phyloP scores from a whole-genome alignment of 2,797 vertebrate species.

The Alfaro cultratus region DNA sequence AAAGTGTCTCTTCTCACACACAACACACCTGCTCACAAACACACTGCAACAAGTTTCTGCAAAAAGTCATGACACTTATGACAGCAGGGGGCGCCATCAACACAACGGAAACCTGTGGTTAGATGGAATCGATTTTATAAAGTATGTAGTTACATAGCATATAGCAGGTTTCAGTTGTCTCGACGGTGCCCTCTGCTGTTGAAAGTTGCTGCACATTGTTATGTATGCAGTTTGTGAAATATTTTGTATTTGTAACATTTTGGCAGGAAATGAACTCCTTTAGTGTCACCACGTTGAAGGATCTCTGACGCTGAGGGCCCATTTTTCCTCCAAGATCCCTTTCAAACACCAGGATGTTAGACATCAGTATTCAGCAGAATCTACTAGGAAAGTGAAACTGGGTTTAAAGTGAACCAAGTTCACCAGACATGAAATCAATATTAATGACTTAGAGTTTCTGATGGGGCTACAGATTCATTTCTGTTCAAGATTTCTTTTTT shows the following conservation, averaged over 20 bases:
- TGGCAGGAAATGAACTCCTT: too few species aligned
- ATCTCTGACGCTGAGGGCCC: not conserved
- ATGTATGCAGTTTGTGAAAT: not conserved
- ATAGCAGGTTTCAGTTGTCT: too few species aligned
- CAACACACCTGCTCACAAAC: not conserved
- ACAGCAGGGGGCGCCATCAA: not conserved
- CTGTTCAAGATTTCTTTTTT: not conserved
- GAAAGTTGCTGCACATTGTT: not conserved
- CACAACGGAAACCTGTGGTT: not conserved
- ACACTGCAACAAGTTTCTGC: not conserved
- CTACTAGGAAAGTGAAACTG: not conserved
- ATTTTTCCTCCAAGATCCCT: not conserved
- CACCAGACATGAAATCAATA: not conserved
- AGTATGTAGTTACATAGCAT: too few species aligned
- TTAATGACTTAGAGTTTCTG: not conserved
- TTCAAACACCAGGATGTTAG: not conserved
- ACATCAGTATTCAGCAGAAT: not conserved
- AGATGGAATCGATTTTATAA: too few species aligned
- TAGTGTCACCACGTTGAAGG: not conserved
- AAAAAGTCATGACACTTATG: not conserved
- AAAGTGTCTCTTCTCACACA: not conserved
- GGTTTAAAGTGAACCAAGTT: not conserved
- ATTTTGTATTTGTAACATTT: not conserved
- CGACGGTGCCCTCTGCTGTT: too few species aligned
- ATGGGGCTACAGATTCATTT: not conserved